Conservation (phyloP, 1,140 invertebrate genomes). For the Drosophila cardini region DNA sequence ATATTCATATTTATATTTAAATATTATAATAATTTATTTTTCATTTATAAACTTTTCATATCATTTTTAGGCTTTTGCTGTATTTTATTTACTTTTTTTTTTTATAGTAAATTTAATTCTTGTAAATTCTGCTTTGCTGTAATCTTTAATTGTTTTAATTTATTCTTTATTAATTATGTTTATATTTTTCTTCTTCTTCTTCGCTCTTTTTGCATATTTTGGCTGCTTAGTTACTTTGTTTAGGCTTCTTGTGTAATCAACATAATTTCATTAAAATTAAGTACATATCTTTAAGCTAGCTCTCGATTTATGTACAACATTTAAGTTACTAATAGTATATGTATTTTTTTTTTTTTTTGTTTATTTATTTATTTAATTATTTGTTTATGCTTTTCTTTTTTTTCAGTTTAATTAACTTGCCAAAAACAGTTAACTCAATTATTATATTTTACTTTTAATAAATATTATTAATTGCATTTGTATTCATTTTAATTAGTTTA, state of each 20-base stretch:
- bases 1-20: conserved; percentile 3
- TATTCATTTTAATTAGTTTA: conserved; percentile 27
- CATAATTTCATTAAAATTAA: conserved; percentile 53
- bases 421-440: conserved; percentile 18
- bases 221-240: conserved; percentile 57
- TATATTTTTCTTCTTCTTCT: conserved; percentile 13
- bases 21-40: conserved; percentile 24
- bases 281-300: conserved; percentile 69
- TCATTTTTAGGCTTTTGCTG: conserved; percentile 18
- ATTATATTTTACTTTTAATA: conserved; percentile 21
- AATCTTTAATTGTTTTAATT: conserved; percentile 30
- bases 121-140: conserved; percentile 32
- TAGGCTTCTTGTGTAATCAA: conserved; percentile 56
- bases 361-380: conserved; percentile 42
- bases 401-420: conserved; percentile 33
- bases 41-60: background rate
- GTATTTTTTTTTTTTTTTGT: conserved; percentile 10
- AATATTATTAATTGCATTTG: conserved; percentile 41
- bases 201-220: conserved; percentile 42
- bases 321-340: conserved; percentile 74
- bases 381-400: conserved; percentile 13
- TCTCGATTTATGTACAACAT: conserved; percentile 74
- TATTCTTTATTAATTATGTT: conserved; percentile 47
- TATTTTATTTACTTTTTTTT: conserved; percentile 13
- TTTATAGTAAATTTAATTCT: conserved; percentile 20